Evolutionary conservation across 2,113 vertebrate genomes (phyloP), one percentile per base, ranked within the genome.

Genomic region (Tautogolabrus adspersus): DNA sequence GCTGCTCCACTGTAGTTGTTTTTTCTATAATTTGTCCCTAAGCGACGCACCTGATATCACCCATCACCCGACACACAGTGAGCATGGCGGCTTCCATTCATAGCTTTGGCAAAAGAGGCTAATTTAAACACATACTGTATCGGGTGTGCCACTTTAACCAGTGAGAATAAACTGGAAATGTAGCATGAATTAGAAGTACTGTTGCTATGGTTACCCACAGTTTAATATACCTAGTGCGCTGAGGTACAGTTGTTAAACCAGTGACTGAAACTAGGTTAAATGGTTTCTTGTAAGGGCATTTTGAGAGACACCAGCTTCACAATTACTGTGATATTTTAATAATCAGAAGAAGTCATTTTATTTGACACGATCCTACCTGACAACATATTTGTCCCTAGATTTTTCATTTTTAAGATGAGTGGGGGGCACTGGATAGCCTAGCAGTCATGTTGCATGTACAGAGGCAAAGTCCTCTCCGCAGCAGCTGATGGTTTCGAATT

Each of bases 181-280:
- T 61, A 52, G 49, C 42, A 67, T 67, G 63, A 68, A 59, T 57
- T 23, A 22, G 7, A 62, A 57, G 54, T 56, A 8, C 59, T 65
- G 75, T 78, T 69, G 59, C 70, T 64, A 77, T 67, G 52, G 81
- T 68, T 69, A 73, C 66, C 21, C 47, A 37, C 44, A 46, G 57
- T 77, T 67, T 72, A 42, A 66, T 37, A 61, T 61, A 63, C 30
- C 59, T 46, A 1, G 6, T 70, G 38, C 37, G 52, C 6, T 37
- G 44, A 75, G 59, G 15, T 44, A 44, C 22, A 40, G 34, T 37
- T 59, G 70, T 34, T 47, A 22, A 44, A 58, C 10, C 30, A 16
- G 22, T 47, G 42, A 65, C 52, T 51, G 30, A 42, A 52, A 46
- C n/a, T 26, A 23, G 44, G 42, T 65, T 42, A 30, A 34, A 72